A percentile compares a stretch with the other conserved stretches of the same genome.
Evolutionary conservation across 1,140 invertebrate genomes (phyloP).

Genomic region (Nebria ingens): DNA sequence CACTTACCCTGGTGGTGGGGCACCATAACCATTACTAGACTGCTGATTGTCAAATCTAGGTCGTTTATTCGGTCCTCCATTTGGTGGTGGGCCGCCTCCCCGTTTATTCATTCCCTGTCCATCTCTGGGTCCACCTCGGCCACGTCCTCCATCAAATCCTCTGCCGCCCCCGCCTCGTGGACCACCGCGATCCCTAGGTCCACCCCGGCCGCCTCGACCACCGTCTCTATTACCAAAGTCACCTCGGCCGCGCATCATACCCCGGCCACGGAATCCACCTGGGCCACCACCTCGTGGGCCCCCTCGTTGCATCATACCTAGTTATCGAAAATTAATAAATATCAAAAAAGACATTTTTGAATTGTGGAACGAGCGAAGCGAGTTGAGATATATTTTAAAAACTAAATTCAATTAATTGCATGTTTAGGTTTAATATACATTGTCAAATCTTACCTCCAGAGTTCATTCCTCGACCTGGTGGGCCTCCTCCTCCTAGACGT

Average conservation of each 20-base stretch:
- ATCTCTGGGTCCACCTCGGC: constrained; percentile 14
- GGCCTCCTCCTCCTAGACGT: constrained; percentile 12
- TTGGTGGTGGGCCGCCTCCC: background rate
- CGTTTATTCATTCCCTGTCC: constrained; percentile 14
- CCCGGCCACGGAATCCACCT: constrained; percentile 13
- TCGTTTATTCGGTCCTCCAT: constrained; percentile 19
- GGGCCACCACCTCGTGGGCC: constrained; percentile 14
- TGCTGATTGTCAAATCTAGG: constrained; percentile 21
- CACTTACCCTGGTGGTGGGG: constrained; percentile 15
- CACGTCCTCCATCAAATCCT: constrained; percentile 15
- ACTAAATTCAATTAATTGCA: constrained; percentile 11
- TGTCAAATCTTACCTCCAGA: background rate
- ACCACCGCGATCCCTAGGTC: constrained; percentile 12
- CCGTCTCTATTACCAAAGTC: constrained; percentile 18
- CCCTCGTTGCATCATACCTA: constrained; percentile 12
- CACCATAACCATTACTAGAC: constrained; percentile 19
- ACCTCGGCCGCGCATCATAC: constrained; percentile 10
- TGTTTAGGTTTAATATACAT: constrained; percentile 11
- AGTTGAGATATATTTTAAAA: constrained; percentile 11
- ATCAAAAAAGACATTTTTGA: too few species aligned
- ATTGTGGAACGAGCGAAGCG: too few species aligned
- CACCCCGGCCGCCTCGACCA: constrained; percentile 14
- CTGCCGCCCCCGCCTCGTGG: constrained; percentile 11
- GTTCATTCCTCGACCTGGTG: constrained; percentile 14
- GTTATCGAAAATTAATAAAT: too few species aligned